A percentile compares a stretch with the other conserved stretches of the same genome.
Evolutionary conservation across 2,797 vertebrate genomes (phyloP).

Genomic region (Gymnoscopelus braueri): DNA sequence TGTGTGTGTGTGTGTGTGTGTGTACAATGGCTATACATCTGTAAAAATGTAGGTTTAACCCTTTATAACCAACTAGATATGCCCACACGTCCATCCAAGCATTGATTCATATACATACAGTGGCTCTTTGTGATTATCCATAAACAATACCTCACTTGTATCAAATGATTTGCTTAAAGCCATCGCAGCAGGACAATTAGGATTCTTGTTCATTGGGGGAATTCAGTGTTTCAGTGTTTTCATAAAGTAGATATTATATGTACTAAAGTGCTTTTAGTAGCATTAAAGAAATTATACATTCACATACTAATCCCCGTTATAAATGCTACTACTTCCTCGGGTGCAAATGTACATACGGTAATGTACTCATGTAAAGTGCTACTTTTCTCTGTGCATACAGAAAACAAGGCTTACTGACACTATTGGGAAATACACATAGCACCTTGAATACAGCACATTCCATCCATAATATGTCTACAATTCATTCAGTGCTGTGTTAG

Average conservation of each 20-base stretch:
- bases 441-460: constrained; percentile 8
- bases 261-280: constrained; percentile 32
- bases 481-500: constrained; percentile 4
- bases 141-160: neutral
- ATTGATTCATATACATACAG: neutral
- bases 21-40: too few species aligned
- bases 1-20: too few species aligned
- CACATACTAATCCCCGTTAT: neutral
- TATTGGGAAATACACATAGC: neutral
- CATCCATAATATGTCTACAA: neutral
- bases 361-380: constrained; percentile 43
- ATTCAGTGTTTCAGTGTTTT: neutral
- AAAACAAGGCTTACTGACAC: neutral
- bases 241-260: too few species aligned
- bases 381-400: constrained; percentile 3
- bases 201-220: neutral
- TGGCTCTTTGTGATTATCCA: neutral
- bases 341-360: constrained; percentile 31
- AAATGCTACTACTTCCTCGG: constrained; percentile 30
- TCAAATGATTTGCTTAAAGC: constrained; percentile 6
- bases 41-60: neutral
- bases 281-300: neutral
- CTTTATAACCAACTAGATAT: neutral
- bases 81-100: neutral
- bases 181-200: too few species aligned